Percentiles rank a stretch among this genome's conserved stretches.
phyloP scores from a whole-genome alignment of 2,888 invertebrate genomes.

The Anthophora plumipes region DNA sequence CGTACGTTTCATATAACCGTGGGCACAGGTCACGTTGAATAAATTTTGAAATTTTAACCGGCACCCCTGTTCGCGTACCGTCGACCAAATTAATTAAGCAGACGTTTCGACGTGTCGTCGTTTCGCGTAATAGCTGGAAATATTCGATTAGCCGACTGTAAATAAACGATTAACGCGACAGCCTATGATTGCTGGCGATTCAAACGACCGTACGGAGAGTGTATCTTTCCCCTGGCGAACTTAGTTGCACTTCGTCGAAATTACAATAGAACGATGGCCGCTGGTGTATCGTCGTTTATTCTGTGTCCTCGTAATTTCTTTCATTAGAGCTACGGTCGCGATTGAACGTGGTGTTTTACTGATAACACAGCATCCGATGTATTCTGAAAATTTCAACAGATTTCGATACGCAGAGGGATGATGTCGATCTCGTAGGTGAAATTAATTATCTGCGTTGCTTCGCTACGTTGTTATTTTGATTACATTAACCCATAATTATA shows the following conservation, averaged over 20 bases:
- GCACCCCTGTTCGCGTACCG: background rate
- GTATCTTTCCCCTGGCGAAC: background rate
- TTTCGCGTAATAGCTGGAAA: conserved; percentile 16
- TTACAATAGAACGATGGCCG: background rate
- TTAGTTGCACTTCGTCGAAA: background rate
- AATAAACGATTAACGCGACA: conserved; percentile 19
- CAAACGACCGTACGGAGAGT: background rate
- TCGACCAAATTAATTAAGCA: conserved; percentile 54
- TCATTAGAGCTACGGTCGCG: background rate
- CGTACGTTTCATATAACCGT: conserved; percentile 18
- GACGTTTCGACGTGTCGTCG: background rate
- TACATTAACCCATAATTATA: conserved; percentile 10
- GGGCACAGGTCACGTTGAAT: conserved; percentile 19
- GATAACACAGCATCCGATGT: background rate
- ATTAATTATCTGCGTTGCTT: conserved; percentile 32
- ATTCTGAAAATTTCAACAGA: conserved; percentile 14
- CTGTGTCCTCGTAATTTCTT: background rate
- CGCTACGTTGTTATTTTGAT: conserved; percentile 10
- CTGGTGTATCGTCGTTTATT: background rate
- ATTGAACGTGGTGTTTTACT: background rate
- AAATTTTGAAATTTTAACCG: conserved; percentile 60
- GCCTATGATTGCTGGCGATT: conserved; percentile 1
- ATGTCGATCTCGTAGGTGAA: background rate
- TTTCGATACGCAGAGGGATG: background rate
- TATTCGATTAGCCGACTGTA: conserved; percentile 39